phyloP scores from a whole-genome alignment of 1,140 invertebrate genomes.

The Augochlora pura region DNA sequence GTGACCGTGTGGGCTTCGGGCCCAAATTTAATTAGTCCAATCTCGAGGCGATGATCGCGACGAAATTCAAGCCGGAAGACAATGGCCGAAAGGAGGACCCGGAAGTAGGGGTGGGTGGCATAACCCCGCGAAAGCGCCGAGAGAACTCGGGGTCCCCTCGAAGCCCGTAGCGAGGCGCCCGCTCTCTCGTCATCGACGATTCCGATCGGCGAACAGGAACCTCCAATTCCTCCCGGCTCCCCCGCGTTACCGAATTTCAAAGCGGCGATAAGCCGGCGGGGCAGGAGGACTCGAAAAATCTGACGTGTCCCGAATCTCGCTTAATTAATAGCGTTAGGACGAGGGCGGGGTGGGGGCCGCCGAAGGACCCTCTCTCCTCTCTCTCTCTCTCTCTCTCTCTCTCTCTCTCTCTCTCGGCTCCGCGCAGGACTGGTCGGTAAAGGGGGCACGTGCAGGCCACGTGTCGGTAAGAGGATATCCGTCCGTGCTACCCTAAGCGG shows the following conservation, averaged over 20 bases:
- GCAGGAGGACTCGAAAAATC: constrained; percentile 64
- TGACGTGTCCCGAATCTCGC: constrained; percentile 74
- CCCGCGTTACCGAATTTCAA: constrained; percentile 55
- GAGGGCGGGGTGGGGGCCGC: constrained; percentile 13
- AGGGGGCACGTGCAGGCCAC: constrained; percentile 75
- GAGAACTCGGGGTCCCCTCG: no score
- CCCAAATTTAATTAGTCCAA: no score
- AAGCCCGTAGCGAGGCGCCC: no score
- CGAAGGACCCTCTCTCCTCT: constrained; percentile 51
- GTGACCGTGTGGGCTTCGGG: no score
- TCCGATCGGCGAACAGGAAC: constrained; percentile 29
- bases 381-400: no score
- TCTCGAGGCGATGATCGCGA: no score
- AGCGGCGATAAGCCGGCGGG: constrained; percentile 22
- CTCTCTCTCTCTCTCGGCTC: constrained; percentile 29
- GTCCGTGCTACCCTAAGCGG: constrained; percentile 61
- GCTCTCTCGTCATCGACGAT: not conserved
- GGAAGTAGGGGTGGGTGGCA: no score
- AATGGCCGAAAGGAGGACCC: no score
- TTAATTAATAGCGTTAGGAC: constrained; percentile 76
- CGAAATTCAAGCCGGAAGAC: no score
- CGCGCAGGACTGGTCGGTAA: constrained; percentile 57
- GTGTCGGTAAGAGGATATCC: constrained; percentile 79
- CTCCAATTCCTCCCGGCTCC: constrained; percentile 24
- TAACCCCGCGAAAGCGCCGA: no score